phyloP scores from a whole-genome alignment of 2,113 vertebrate genomes.

The Oryzias woworae region DNA sequence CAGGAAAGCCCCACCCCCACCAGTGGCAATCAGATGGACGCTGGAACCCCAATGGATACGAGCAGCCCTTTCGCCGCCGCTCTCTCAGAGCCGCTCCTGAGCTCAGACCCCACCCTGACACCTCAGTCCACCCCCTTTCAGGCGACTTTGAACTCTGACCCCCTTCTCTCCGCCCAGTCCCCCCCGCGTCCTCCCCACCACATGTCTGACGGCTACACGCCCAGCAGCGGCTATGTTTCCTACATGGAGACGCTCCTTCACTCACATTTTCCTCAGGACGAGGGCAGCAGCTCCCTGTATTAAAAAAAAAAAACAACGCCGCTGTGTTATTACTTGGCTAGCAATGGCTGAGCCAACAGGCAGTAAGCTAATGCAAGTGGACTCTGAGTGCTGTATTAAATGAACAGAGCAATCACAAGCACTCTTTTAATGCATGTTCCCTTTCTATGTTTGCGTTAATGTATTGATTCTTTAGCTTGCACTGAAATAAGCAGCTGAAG shows the following conservation, averaged over 20 bases:
- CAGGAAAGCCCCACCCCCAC: background rate
- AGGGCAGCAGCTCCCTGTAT: constrained; percentile 62
- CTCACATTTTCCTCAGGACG: constrained; percentile 79
- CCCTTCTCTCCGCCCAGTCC: constrained; percentile 38
- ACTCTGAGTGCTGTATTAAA: constrained; percentile 47
- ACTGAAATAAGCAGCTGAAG: constrained; percentile 35
- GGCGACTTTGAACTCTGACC: constrained; percentile 62
- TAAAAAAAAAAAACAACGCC: constrained; percentile 38
- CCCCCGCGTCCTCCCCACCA: constrained; percentile 45
- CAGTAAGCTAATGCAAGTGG: constrained; percentile 49
- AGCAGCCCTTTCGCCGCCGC: constrained; percentile 3
- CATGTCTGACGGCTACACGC: constrained; percentile 58
- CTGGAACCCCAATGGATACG: constrained; percentile 57
- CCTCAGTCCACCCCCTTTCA: constrained; percentile 69
- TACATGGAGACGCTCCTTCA: constrained; percentile 88
- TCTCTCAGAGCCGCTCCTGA: constrained; percentile 13
- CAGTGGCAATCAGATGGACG: constrained; percentile 15
- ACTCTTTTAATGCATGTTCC: constrained; percentile 68
- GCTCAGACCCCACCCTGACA: constrained; percentile 58
- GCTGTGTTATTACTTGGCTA: constrained; percentile 19
- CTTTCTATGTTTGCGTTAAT: constrained; percentile 59
- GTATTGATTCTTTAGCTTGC: constrained; percentile 54
- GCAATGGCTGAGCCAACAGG: constrained; percentile 44
- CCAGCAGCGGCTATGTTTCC: constrained; percentile 78
- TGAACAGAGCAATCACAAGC: constrained; percentile 35